A percentile compares a stretch with the other conserved stretches of the same genome.
Conservation (phyloP, 2,797 vertebrate genomes). For the Zenarchopterus dispar region DNA sequence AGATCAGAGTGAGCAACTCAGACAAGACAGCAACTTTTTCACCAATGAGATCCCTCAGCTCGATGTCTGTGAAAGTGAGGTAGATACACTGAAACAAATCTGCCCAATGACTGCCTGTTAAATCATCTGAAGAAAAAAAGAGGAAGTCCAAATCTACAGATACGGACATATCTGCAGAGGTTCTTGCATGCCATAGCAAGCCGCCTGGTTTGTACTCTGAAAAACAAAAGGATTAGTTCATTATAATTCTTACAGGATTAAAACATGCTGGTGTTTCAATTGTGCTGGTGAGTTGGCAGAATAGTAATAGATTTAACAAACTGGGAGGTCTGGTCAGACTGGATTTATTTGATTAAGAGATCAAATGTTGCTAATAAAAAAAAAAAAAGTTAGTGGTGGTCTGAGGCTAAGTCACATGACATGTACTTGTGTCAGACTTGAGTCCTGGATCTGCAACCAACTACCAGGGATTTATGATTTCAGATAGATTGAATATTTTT, state of each 20-base stretch:
- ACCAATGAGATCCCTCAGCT: constrained; percentile 56
- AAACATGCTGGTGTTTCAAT: constrained; percentile 58
- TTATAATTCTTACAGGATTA: constrained; percentile 64
- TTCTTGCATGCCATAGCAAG: constrained; percentile 60
- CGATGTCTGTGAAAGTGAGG: constrained; percentile 70
- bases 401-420: no score
- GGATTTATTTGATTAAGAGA: no score
- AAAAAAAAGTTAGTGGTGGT: no score
- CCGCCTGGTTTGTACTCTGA: constrained; percentile 16
- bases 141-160: constrained; percentile 37
- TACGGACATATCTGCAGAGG: constrained; percentile 46
- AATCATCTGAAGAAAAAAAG: constrained; percentile 7
- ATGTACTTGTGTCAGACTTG: no score
- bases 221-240: constrained; percentile 63
- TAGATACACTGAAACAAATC: constrained; percentile 54
- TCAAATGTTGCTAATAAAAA: no score
- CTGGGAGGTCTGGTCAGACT: background rate
- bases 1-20: constrained; percentile 53
- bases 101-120: constrained; percentile 45
- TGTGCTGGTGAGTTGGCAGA: constrained; percentile 1
- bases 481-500: no score
- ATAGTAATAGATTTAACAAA: background rate
- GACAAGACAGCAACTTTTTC: constrained; percentile 70
- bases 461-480: no score
- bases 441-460: no score